Percentiles rank a stretch among this genome's conserved stretches.
Conservation (phyloP, 2,113 vertebrate species). For the Trochalopteron elliotii region DNA sequence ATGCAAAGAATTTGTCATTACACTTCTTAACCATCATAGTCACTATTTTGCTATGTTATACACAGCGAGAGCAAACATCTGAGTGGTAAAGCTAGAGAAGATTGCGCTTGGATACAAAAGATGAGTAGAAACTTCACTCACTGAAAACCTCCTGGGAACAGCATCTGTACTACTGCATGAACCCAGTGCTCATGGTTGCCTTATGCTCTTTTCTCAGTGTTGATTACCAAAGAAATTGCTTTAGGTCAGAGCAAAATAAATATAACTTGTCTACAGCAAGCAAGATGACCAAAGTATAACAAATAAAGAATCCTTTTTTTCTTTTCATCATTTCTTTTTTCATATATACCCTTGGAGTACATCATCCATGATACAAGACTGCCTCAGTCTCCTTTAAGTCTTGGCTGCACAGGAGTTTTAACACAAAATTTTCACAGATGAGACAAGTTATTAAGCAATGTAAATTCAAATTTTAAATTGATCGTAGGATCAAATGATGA, state of each 20-base stretch:
- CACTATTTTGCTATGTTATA: background rate
- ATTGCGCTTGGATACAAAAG: constrained; percentile 12
- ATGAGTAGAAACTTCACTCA: background rate
- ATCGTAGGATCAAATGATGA: background rate
- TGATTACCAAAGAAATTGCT: constrained; percentile 3
- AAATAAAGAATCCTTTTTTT: background rate
- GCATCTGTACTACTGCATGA: background rate
- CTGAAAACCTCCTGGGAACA: background rate
- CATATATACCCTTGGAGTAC: background rate
- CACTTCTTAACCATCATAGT: background rate
- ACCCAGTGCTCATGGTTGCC: background rate
- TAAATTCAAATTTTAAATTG: background rate
- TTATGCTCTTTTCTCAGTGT: background rate
- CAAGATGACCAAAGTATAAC: background rate
- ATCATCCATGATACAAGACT: background rate
- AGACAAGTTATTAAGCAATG: background rate
- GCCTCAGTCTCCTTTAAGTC: background rate
- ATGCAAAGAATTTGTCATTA: background rate
- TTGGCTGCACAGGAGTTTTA: background rate
- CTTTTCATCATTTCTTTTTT: background rate
- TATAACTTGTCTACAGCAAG: background rate
- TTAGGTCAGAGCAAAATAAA: background rate
- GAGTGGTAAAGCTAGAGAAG: background rate
- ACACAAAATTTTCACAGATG: background rate
- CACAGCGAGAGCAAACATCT: background rate